Conservation (phyloP, 2,797 vertebrate species). For the Sebastes minor region DNA sequence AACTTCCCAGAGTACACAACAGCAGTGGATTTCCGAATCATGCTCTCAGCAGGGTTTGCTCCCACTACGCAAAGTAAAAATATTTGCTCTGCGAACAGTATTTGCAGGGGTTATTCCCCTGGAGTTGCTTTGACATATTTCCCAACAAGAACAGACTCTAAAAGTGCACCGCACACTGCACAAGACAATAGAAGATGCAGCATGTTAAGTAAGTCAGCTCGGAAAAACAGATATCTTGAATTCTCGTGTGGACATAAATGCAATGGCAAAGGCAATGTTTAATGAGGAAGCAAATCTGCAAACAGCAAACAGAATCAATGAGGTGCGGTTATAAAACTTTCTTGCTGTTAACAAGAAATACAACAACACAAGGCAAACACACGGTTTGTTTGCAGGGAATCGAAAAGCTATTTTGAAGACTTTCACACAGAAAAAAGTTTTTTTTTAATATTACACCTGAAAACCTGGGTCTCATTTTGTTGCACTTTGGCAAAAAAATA, state of each 20-base stretch:
- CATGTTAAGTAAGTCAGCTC: background rate
- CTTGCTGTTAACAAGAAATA: constrained; percentile 5
- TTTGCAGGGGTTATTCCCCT: constrained; percentile 31
- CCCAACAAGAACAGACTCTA: constrained; percentile 14
- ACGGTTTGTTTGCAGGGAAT: background rate
- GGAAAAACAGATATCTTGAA: constrained; percentile 11
- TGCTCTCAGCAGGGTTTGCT: constrained; percentile 22
- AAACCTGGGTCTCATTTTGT: background rate
- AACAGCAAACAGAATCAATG: constrained; percentile 32
- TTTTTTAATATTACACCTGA: background rate
- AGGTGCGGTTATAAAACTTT: constrained; percentile 5
- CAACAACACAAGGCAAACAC: background rate
- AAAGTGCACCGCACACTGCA: constrained; percentile 1
- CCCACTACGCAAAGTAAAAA: constrained; percentile 27
- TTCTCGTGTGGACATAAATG: constrained; percentile 22
- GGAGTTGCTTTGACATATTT: constrained; percentile 34
- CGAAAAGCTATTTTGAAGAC: background rate
- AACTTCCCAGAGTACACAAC: constrained; percentile 19
- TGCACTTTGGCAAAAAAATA: background rate
- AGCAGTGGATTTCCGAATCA: constrained; percentile 5
- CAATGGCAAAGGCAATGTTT: background rate
- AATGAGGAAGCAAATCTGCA: constrained; percentile 30
- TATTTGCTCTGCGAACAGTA: constrained; percentile 27
- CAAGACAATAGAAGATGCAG: constrained; percentile 7
- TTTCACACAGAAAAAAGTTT: background rate